Evolutionary conservation across 2,113 vertebrate genomes (phyloP), one percentile per base, ranked within the genome.

Genomic region (Siniperca knerii): DNA sequence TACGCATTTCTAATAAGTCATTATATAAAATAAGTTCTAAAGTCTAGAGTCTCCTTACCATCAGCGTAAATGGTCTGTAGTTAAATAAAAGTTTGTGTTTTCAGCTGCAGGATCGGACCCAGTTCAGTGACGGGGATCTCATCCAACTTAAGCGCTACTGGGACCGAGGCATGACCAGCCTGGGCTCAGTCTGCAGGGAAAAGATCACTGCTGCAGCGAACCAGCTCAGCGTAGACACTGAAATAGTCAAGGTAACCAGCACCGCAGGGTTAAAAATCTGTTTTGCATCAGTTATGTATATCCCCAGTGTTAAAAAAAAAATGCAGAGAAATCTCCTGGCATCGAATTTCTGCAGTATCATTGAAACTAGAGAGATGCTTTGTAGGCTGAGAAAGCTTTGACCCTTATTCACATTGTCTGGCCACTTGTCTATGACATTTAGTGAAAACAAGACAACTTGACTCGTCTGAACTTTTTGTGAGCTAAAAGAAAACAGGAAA

Each of bases 101-200:
- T 54, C 94, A 99, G 98, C 96, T 99, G 84, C 98, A 99, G 95
- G 98, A 99, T 91, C 96, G 98, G 82, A 99, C 98, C 60, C 98
- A 99, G 91, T 99, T 99, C 93, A 99, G 98, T 84, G 97, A 99
- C 76, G 96, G 88, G 90, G 98, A 99, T 92, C 95, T 99, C 89
- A 93, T 97, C 78, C 96, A 96, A 16, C 96, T 99, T 86, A 99
- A 99, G 96, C 97, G 97, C 79, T 99, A 98, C 93, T 99, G 98
- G 98, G 98, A 99, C 93, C 96, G 97, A 87, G 98, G 98, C 85
- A 99, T 99, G 98, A 99, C 98, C 89, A 99, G 98, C 90, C 95
- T 99, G 95, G 98, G 98, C 82, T 98, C 97, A 46, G 97, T 99
- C 83, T 99, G 98, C 96, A 96, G 96, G 95, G 98, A 99, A 93